Evolutionary conservation across 1,140 invertebrate species (phyloP), one percentile per base, ranked within the genome.

Genomic region (Drosophila athabasca): DNA sequence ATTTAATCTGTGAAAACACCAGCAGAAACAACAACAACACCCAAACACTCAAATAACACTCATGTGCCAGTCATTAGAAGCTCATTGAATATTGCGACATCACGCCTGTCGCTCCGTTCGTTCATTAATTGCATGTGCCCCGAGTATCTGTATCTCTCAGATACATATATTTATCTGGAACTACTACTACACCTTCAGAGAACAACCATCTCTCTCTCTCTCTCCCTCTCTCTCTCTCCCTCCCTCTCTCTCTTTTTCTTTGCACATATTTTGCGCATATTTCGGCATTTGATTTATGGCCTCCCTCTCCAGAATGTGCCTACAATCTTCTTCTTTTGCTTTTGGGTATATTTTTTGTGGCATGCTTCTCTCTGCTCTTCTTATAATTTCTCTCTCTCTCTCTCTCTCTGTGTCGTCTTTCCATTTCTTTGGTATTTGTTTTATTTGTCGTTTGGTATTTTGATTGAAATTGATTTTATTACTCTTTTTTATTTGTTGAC

Each of bases 391-490:
- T 72, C 31, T 13, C 35, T 19, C 45, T 29, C 26, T 29, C 26
- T 29, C 6, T 6, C 26, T 9, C 22, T 59, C 22, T 57, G 54
- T 67, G 9, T 9, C 35, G 11, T 39, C 31, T 39, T 39, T 13
- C 9, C 31, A 3, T 78, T 65, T 58, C 50, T 46, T 45, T 72
- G 62, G 64, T 77, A 44, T 53, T 74, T 79, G 50, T 72, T 65
- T 54, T 67, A 49, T 49, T 31, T 54, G 3, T 68, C 6, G 43
- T 54, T 62, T 66, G 58, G 58, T 72, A 69, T 70, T 76, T 80
- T 78, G 79, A 82, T 82, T 82, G 79, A 82, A 82, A 82, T 82
- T 82, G 79, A 82, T 82, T 82, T 82, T 82, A 82, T 82, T 81
- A 82, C 58, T 54, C 59, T 48, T 79, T 65, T 65, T 76, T 66